Conservation (phyloP, 2,113 vertebrate species). For the Ceyx melanurus region DNA sequence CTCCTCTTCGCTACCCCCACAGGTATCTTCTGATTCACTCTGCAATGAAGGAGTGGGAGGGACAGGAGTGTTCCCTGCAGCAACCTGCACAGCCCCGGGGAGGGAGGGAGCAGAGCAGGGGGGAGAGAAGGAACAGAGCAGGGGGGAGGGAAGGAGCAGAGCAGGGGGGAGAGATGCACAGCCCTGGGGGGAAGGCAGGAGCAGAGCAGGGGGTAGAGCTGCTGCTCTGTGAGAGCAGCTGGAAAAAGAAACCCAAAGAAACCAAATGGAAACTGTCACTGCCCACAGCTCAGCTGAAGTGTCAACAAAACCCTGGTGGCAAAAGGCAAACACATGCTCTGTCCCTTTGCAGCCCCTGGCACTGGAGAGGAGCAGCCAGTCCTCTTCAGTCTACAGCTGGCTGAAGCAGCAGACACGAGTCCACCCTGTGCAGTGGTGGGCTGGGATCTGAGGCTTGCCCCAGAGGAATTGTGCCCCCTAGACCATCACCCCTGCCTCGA, state of each 20-base stretch:
- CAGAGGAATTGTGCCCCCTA: background rate
- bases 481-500: fast-evolving
- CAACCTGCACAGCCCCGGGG: fast-evolving
- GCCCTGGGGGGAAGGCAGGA: too few species aligned
- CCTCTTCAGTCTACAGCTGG: background rate
- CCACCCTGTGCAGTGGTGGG: background rate
- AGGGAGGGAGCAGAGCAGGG: background rate
- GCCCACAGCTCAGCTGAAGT: background rate
- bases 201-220: background rate
- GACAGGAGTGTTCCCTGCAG: background rate
- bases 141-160: background rate
- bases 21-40: background rate
- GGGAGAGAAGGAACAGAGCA: background rate
- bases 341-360: background rate
- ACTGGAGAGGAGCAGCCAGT: background rate
- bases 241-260: background rate
- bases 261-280: background rate
- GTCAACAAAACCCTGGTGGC: background rate
- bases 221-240: fast-evolving
- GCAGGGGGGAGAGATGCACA: too few species aligned
- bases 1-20: background rate
- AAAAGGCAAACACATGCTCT: background rate
- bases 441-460: background rate
- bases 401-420: background rate
- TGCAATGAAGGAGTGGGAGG: fast-evolving